A percentile compares a stretch with the other conserved stretches of the same genome.
These are phyloP conservation scores for Pterobdella sp. DNA, from an alignment of 2,888 invertebrate genomes.

Conservation along the genomic window DNA sequence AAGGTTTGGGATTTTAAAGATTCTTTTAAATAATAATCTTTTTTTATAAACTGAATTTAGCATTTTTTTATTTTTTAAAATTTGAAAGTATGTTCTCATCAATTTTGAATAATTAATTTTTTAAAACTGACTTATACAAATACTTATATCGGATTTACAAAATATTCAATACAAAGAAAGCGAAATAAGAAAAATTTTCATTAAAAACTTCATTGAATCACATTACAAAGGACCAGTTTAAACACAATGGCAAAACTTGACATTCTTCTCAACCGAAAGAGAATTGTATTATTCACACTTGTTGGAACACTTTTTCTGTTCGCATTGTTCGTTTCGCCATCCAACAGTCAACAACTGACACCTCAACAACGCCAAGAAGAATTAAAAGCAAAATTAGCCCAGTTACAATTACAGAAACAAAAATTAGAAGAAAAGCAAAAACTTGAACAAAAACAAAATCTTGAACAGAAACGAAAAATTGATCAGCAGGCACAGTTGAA, in stretches of 20 bases:
- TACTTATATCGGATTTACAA: too few relatives aligned
- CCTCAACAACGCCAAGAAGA: background rate
- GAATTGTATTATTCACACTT: conserved; percentile 3
- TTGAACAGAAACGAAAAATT: background rate
- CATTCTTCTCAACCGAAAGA: background rate
- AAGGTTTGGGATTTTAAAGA: too few relatives aligned
- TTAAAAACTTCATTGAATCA: too few relatives aligned
- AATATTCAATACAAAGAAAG: too few relatives aligned
- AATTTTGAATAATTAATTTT: too few relatives aligned
- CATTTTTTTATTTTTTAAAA: too few relatives aligned
- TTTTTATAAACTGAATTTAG: too few relatives aligned
- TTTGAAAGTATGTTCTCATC: too few relatives aligned
- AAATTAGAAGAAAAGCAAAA: background rate
- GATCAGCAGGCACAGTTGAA: background rate
- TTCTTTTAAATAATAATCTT: too few relatives aligned
- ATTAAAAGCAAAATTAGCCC: background rate
- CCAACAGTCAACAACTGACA: background rate
- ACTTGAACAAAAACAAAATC: background rate
- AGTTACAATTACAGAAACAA: background rate
- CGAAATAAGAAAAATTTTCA: too few relatives aligned
- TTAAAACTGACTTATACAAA: too few relatives aligned
- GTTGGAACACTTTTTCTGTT: conserved; percentile 7
- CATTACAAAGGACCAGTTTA: background rate
- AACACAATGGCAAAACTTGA: background rate
- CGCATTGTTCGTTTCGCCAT: conserved; percentile 1